Conservation (phyloP, 2,797 vertebrate species). For the Morelia viridis region DNA sequence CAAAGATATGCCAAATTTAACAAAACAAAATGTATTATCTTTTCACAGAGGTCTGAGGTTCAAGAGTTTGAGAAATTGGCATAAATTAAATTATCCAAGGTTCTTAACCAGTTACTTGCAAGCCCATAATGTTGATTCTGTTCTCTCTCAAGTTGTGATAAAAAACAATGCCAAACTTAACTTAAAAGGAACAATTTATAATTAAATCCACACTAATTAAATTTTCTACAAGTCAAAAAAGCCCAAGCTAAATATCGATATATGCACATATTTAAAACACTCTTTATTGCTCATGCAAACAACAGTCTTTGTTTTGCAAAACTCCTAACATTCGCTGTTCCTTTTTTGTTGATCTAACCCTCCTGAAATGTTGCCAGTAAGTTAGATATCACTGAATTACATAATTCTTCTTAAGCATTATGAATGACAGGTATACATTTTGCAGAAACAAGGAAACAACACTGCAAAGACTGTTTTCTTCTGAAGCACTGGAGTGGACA, state of each 20-base stretch:
- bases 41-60: not conserved
- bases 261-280: conserved; percentile 2
- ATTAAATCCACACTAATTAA: conserved; percentile 3
- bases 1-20: not conserved
- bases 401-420: not conserved
- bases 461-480: not conserved
- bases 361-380: not conserved
- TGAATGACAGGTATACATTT: not conserved
- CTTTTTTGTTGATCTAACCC: not conserved
- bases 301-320: not conserved
- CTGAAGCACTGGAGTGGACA: not conserved
- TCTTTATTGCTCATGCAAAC: not conserved
- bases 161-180: conserved; percentile 2
- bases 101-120: not conserved
- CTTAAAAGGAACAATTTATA: conserved; percentile 5
- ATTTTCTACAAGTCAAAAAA: not conserved
- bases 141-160: not conserved
- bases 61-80: not conserved
- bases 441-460: not conserved
- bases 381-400: not conserved
- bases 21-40: conserved; percentile 11
- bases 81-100: conserved; percentile 19
- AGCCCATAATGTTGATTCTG: not conserved
- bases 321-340: not conserved
- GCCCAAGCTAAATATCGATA: not conserved